These are phyloP conservation scores for Acrocephalus kingi DNA, from an alignment of 2,113 vertebrate species.

Conservation along the genomic window DNA sequence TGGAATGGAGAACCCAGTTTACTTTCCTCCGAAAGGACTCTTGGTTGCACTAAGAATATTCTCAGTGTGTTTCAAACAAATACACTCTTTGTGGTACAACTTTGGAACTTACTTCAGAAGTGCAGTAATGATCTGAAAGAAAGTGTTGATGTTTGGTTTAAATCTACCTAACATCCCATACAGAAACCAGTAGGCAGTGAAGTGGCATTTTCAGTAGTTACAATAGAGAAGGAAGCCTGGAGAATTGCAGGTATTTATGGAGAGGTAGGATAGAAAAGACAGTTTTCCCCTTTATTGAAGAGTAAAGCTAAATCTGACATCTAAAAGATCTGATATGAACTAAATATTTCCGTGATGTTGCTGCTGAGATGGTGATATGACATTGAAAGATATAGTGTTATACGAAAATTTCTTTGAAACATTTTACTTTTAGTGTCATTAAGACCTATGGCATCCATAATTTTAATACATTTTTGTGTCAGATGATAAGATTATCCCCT, in stretches of 20 bases:
- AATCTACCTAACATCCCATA: neutral
- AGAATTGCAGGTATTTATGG: neutral
- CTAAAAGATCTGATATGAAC: neutral
- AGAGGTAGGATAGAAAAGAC: neutral
- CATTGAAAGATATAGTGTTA: neutral
- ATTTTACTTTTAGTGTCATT: neutral
- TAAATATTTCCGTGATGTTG: neutral
- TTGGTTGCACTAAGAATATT: neutral
- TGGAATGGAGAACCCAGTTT: neutral
- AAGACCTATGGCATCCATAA: neutral
- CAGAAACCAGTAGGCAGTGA: neutral
- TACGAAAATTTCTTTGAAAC: neutral
- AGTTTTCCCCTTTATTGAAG: neutral
- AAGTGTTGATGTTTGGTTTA: neutral
- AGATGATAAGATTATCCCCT: neutral
- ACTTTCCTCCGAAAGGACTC: neutral
- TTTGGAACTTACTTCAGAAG: neutral
- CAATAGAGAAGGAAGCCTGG: neutral
- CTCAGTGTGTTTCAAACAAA: neutral
- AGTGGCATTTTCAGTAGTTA: neutral
- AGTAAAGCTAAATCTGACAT: neutral
- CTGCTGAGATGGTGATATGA: neutral
- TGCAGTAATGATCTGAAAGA: neutral
- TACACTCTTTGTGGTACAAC: accelerated
- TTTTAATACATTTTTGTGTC: neutral